Base-by-base conservation (phyloP, 1,140 invertebrate genomes). In the Papilio polytes region DNA sequence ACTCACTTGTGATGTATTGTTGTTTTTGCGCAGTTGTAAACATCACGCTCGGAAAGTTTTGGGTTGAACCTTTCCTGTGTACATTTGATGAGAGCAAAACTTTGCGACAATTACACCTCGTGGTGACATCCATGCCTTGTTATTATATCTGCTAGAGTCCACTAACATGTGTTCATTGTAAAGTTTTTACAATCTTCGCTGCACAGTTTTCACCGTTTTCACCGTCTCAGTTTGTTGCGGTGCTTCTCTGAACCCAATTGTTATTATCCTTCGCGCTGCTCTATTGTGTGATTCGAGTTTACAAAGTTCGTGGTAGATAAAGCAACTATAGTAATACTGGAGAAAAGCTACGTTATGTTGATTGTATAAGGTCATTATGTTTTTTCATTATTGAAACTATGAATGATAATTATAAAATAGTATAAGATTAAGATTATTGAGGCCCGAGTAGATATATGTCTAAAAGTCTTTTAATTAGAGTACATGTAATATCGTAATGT, bases 1-100 rank as follows among this genome's bases (percentile, higher is more conserved):
- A 92, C 90, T 93, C 88, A 91, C 92, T 93, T 93, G 93, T 94
- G 92, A 94, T 93, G 87, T 93, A 94, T 92, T 86, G 89, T 89
- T 93, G 90, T 94, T 94, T 91, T 91, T 92, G 87, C 89, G 85
- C 87, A 89, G 88, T 91, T 93, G 86, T 89, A 92, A 92, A 92
- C 87, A 90, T 90, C 83, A 83, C 78, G 80, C 84, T 84, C 81
- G 85, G 74, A 89, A 92, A 93, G 81, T 94, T 94, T 93, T 85
- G 88, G 88, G 89, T 90, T 89, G 80, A 77, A 79, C 80, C 82
- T 85, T 83, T 80, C 76, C 81, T 83, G 83, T 80, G 79, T 80
- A 85, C 81, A 80, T 80, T 78, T 46, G 78, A 80, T 81, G 53
- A 59, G 51, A 83, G 80, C 83, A 83, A 80, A 86, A 83, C 80